Evolutionary conservation across 2,797 vertebrate species (phyloP).

Genomic region (Tapirus indicus): DNA sequence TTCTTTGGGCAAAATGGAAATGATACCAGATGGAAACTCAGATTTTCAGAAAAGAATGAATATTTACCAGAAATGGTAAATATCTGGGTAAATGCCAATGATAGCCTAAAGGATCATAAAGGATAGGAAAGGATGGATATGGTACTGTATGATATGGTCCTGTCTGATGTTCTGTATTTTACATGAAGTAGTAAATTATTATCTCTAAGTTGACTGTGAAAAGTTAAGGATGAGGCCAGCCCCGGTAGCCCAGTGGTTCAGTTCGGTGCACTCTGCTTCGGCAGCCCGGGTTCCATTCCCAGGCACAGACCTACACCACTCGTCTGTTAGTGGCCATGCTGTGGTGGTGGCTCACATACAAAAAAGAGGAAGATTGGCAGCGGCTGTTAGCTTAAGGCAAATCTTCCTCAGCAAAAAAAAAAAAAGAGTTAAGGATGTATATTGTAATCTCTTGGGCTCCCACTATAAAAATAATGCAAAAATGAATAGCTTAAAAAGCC

Average conservation of each 20-base stretch:
- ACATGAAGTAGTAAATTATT: not conserved
- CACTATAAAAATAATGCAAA: not conserved
- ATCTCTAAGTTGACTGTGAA: not conserved
- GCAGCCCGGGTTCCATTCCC: too few species aligned
- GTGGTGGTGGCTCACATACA: too few species aligned
- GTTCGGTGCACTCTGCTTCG: too few species aligned
- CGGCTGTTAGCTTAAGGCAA: too few species aligned
- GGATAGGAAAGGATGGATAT: not conserved
- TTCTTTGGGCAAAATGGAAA: conserved; percentile 17
- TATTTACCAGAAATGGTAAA: conserved; percentile 38
- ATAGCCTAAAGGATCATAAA: not conserved
- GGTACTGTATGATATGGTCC: not conserved
- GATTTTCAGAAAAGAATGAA: not conserved
- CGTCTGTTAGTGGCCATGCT: too few species aligned
- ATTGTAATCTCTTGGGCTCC: not conserved
- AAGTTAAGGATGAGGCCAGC: not conserved
- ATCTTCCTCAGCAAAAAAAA: not conserved
- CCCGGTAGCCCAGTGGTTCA: too few species aligned
- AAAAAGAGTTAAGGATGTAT: not conserved
- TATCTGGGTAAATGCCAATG: not conserved
- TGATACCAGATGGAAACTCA: conserved; percentile 35
- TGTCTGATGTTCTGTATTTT: conserved; percentile 18
- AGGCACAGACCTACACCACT: too few species aligned
- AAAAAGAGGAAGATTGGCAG: too few species aligned
- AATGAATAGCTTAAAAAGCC: not conserved